Conservation (phyloP, 2,113 vertebrate species). For the Aegotheles bennettii region DNA sequence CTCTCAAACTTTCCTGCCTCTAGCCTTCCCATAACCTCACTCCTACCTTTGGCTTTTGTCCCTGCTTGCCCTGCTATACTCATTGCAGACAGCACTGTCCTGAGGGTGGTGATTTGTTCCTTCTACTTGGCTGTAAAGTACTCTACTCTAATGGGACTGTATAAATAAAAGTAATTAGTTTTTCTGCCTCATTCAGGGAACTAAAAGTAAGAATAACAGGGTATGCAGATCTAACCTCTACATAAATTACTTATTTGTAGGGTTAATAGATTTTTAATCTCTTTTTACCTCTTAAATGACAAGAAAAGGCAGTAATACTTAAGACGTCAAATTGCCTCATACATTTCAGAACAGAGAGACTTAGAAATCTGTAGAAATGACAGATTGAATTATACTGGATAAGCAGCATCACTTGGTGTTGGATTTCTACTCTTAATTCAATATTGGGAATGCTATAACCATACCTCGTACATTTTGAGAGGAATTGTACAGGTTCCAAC, state of each 20-base stretch:
- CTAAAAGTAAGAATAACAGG: not conserved
- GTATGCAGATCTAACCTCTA: not conserved
- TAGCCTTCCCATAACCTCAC: not conserved
- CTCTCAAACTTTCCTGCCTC: not conserved
- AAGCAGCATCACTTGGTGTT: constrained; percentile 42
- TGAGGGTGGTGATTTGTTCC: not conserved
- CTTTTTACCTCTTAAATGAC: not conserved
- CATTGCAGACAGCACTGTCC: not conserved
- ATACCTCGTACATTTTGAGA: not conserved
- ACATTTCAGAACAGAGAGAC: constrained; percentile 5
- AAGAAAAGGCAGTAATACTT: not conserved
- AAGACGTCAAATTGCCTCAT: not conserved
- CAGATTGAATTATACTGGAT: constrained; percentile 15
- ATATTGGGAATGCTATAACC: constrained; percentile 45
- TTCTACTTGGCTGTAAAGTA: not conserved
- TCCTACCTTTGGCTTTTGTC: not conserved
- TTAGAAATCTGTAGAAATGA: constrained; percentile 31
- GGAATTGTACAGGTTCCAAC: constrained; percentile 39
- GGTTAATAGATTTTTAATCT: not conserved
- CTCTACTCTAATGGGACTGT: not conserved
- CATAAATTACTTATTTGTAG: not conserved
- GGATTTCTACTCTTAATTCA: constrained; percentile 62
- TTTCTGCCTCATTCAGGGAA: not conserved
- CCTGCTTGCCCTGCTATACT: not conserved
- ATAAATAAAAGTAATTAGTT: constrained; percentile 31